Conservation (phyloP, 2,113 vertebrate genomes). For the Phasianus colchicus region DNA sequence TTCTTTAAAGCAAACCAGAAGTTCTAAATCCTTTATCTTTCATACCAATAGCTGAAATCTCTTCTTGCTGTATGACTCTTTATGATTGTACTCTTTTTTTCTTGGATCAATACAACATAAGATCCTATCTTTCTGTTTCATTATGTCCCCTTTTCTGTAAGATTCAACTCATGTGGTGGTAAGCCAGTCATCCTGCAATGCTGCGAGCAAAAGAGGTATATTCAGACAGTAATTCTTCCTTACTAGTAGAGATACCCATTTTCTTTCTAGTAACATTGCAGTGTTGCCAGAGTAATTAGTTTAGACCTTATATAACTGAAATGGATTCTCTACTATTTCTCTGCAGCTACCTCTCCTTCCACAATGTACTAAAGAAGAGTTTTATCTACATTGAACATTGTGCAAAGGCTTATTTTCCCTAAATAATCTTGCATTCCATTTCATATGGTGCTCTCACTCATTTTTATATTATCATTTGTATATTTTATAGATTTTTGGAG, state of each 20-base stretch:
- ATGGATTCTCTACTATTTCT: neutral
- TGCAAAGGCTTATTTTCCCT: neutral
- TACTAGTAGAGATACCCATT: neutral
- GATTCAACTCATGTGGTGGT: neutral
- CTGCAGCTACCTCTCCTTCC: neutral
- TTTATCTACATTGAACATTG: neutral
- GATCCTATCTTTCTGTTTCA: neutral
- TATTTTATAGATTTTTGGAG: too few relatives aligned
- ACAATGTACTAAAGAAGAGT: neutral
- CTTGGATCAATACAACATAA: neutral
- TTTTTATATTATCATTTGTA: neutral
- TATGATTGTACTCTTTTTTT: neutral
- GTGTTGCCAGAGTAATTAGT: neutral
- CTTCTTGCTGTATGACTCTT: neutral
- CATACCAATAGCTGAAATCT: neutral
- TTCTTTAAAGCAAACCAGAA: neutral
- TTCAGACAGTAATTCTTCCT: neutral
- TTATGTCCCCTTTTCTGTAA: neutral
- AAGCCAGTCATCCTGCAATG: neutral
- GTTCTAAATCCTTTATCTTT: neutral
- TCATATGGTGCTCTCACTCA: accelerated
- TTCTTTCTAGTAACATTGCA: neutral
- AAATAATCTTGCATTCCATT: neutral
- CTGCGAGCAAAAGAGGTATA: neutral
- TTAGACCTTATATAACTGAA: neutral